Base-by-base conservation (phyloP, 2,113 vertebrate species). In the Ciconia stormi region DNA sequence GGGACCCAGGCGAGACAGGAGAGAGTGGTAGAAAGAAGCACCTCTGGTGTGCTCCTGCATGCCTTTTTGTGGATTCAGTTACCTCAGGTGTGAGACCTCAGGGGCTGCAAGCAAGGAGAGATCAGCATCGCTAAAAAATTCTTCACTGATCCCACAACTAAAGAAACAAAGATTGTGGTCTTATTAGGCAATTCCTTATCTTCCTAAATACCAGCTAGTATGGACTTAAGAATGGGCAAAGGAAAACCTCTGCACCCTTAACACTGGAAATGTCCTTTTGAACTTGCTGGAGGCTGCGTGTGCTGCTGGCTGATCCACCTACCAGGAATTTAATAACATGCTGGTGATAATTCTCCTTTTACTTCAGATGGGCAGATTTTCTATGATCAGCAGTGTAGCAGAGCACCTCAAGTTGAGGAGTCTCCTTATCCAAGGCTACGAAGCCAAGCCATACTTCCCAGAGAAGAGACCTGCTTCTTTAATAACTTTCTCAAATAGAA, bases 1-100 rank as follows among this genome's bases (percentile, higher is more conserved):
- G 13, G 8, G 17, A 36, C 13, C 0, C 1, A 36, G 34, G 11
- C 1, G 1, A 32, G 50, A 32, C 2, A 7, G 49, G 27, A 30
- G 17, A 6, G 13, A 47, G 16, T 7, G 36, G 21, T 4, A 8
- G 44, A 9, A 22, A 21, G 66, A 40, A 47, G 15, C 16, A 32
- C 3, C 3, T 74, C 18, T 23, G 11, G 12, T 55, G 30, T 42
- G 19, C 19, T 73, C 20, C 19, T 61, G 22, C 47, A 4, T n/a
- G 38, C 6, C 5, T 47, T 52, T 73, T 25, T 50, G 11, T 38
- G 26, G 32, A 16, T 78, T 11, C 42, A 18, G 36, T 74, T 81
- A 69, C 4, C 1, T 69, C n/a, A n/a, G n/a, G n/a, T n/a, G 32
- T 20, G 25, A 82, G 40, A 62, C 72, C 15, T 80, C 16, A 5